phyloP scores from a whole-genome alignment of 2,797 vertebrate genomes.

The Streptopelia turtur region DNA sequence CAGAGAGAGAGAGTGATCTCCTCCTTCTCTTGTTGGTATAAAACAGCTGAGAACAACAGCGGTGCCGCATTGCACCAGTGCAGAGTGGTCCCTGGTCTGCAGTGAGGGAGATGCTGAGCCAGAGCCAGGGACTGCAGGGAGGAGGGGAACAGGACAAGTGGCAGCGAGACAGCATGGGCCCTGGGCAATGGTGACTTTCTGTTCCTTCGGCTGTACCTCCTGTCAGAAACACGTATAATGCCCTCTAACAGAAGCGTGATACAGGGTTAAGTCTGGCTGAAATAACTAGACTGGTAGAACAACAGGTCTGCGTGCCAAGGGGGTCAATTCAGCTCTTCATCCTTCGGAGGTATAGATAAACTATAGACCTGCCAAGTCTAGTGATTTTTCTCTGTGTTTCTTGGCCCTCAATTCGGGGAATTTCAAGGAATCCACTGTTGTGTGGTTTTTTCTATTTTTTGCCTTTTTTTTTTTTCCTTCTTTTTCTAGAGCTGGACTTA shows the following conservation, averaged over 20 bases:
- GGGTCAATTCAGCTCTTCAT: conserved; percentile 50
- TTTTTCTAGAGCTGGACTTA: background rate
- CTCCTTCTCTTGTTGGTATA: background rate
- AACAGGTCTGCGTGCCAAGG: conserved; percentile 20
- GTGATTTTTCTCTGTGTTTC: conserved; percentile 24
- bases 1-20: background rate
- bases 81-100: background rate
- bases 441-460: background rate
- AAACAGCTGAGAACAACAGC: background rate
- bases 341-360: conserved; percentile 16
- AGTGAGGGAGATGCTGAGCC: background rate
- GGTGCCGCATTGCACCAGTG: fast-evolving
- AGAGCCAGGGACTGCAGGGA: background rate
- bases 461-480: fast-evolving
- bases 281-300: conserved; percentile 27
- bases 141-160: background rate
- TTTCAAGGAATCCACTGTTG: conserved; percentile 20
- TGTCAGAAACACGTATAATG: background rate
- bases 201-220: background rate
- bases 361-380: conserved; percentile 23
- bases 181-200: fast-evolving
- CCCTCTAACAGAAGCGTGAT: background rate
- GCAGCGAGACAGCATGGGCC: fast-evolving
- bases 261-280: conserved; percentile 17
- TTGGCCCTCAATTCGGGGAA: conserved; percentile 37